phyloP scores from a whole-genome alignment of 2,797 vertebrate genomes.

The Melanotaenia boesemani region DNA sequence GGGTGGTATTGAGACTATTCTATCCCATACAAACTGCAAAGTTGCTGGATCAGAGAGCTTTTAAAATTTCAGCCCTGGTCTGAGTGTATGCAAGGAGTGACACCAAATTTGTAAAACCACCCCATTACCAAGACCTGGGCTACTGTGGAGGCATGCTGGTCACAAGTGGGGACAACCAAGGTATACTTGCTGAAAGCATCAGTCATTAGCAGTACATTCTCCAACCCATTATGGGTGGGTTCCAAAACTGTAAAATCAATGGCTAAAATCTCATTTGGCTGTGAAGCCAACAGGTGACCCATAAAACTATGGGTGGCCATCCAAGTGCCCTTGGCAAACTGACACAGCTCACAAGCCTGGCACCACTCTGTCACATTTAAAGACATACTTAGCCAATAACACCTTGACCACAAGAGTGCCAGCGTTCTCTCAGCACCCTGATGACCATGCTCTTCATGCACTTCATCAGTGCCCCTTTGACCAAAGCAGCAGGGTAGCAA shows the following conservation, averaged over 20 bases:
- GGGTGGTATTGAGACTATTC: background rate
- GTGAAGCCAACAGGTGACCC: conserved; percentile 12
- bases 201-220: conserved; percentile 25
- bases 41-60: no score
- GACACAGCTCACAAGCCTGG: conserved; percentile 7
- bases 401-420: no score
- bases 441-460: no score
- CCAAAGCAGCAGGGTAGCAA: no score
- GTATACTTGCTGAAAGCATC: conserved; percentile 35
- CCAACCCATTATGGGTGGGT: background rate
- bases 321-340: background rate
- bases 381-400: background rate
- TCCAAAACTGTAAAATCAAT: conserved; percentile 23
- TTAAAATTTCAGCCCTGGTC: background rate
- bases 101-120: background rate
- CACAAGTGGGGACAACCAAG: background rate
- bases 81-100: background rate
- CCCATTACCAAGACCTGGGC: no score
- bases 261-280: conserved; percentile 12
- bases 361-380: background rate
- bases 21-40: background rate
- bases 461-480: background rate
- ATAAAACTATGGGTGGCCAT: background rate
- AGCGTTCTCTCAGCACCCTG: no score
- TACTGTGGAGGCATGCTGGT: background rate